These are phyloP conservation scores for Chrysochloris asiatica DNA, from an alignment of 2,113 vertebrate species.

Conservation along the genomic window DNA sequence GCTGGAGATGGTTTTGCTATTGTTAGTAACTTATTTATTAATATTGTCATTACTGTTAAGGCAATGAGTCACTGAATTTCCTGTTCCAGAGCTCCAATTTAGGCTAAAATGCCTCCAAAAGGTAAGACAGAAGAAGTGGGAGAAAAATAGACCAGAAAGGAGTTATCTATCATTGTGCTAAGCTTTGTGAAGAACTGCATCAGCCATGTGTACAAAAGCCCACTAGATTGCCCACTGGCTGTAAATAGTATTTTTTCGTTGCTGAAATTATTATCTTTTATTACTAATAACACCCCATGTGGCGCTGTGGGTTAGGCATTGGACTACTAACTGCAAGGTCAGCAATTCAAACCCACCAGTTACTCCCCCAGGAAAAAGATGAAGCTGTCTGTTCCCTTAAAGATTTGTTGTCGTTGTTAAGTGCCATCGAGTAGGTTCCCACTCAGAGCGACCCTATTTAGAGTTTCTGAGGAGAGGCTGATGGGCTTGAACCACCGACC, in stretches of 20 bases:
- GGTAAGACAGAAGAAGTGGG: neutral
- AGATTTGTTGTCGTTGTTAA: no score
- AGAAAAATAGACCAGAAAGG: neutral
- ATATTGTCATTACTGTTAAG: neutral
- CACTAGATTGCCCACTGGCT: neutral
- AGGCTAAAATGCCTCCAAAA: neutral
- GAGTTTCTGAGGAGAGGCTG: no score
- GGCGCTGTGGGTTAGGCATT: no score
- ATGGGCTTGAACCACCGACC: no score
- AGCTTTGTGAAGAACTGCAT: neutral
- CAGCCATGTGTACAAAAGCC: neutral
- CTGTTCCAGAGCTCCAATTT: neutral
- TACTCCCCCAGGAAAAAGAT: no score
- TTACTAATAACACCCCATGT: neutral
- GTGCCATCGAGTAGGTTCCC: no score
- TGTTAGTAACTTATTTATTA: constrained; percentile 48
- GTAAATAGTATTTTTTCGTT: neutral
- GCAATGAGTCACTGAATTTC: constrained; percentile 33
- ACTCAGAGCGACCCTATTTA: no score
- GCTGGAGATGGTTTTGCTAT: constrained; percentile 37
- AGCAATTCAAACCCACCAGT: no score
- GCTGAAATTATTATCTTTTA: neutral
- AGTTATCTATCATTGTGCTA: neutral
- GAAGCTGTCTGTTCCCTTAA: no score
- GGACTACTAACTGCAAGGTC: no score